Base-by-base conservation (phyloP, 2,113 vertebrate species). In the Apodemus speciosus region DNA sequence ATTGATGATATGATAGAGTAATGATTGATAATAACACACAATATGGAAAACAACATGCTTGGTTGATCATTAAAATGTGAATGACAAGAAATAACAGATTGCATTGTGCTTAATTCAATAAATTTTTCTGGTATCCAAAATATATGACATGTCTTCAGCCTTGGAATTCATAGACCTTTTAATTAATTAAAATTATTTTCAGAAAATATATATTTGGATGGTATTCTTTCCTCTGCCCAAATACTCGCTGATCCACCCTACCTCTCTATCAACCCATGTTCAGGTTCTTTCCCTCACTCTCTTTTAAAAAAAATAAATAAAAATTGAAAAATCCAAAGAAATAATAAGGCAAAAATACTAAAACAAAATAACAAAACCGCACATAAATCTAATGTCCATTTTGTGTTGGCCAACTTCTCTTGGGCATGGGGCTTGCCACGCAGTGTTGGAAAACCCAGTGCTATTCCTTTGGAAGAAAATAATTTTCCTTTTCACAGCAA, bases 21-120 rank as follows among this genome's bases (percentile, higher is more conserved):
- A 94, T 94, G 95, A 91, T 95, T 93, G 60, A 96, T 95, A 94
- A 89, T 94, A 96, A 93, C 58, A 83, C 10, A 88, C 64, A 91
- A 56, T 86, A 56, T 88, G 72, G 94, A 91, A 96, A 97, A 66
- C 58, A 93, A 30, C 84, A 88, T 77, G 92, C 64, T 46, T 94
- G 64, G 58, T 76, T 93, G 87, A 86, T 94, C 71, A 58, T 92
- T 89, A 91, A 85, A 94, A 94, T 93, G 68, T 96, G 75, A 92
- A 75, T 91, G 58, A 76, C 89, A 95, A 89, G 25, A 49, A 92
- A 85, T 88, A 96, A 89, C 93, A 53, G 43, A 92, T 95, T 35
- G 66, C 32, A 38, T 49, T 66, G 62, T 40, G 53, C 25, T 93
- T 90, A 95, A 91, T 77, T 84, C 80, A 51, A 64, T 89, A 66